These are phyloP conservation scores for Alentia gelatinosa DNA, from an alignment of 2,888 invertebrate species.

Conservation along the genomic window DNA sequence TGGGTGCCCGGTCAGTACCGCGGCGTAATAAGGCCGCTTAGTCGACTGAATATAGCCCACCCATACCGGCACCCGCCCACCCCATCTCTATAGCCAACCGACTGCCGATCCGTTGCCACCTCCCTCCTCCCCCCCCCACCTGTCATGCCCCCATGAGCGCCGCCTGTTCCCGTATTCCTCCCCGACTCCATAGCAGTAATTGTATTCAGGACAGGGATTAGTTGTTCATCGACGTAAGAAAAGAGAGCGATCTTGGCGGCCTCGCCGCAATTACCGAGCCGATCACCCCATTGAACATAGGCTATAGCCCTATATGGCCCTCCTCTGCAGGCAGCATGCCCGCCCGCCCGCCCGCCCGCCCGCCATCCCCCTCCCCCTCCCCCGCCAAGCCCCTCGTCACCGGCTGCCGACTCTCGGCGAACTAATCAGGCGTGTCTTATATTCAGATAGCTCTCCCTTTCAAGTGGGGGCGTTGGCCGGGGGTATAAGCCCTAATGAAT, in stretches of 20 bases:
- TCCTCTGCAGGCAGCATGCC: too few species aligned
- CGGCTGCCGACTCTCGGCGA: background rate
- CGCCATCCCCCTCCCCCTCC: background rate
- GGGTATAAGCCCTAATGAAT: slow-evolving; percentile 46
- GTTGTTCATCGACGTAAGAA: slow-evolving; percentile 24
- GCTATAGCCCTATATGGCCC: slow-evolving; percentile 19
- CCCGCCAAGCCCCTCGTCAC: background rate
- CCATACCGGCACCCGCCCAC: too few species aligned
- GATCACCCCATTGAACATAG: slow-evolving; percentile 35
- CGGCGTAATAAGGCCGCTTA: background rate
- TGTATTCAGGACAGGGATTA: slow-evolving; percentile 48
- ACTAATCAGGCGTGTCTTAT: slow-evolving; percentile 47
- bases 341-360: background rate
- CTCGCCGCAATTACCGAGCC: slow-evolving; percentile 34
- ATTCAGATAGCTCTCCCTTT: slow-evolving; percentile 43
- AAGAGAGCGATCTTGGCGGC: slow-evolving; percentile 30
- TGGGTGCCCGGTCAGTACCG: background rate
- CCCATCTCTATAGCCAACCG: too few species aligned
- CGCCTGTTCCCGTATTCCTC: background rate
- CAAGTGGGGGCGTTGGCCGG: background rate
- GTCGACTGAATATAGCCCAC: too few species aligned
- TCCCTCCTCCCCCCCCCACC: background rate
- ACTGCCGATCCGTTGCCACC: too few species aligned
- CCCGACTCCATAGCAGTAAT: slow-evolving; percentile 5
- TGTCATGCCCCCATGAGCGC: background rate